These are phyloP conservation scores for Philopedon plagiatum DNA, from an alignment of 2,888 invertebrate species.

Conservation along the genomic window DNA sequence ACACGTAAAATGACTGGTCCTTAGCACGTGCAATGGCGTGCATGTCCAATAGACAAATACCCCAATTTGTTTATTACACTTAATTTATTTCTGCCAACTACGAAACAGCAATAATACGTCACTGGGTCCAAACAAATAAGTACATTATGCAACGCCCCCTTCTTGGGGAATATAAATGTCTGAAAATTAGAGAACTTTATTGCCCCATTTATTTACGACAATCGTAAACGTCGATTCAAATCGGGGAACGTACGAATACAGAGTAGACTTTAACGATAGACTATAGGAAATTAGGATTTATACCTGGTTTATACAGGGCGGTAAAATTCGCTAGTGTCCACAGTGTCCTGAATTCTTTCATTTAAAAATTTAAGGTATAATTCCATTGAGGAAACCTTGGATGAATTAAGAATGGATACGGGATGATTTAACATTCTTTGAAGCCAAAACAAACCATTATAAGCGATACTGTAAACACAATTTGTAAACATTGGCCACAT, in stretches of 20 bases:
- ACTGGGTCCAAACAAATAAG: not conserved
- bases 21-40: no score
- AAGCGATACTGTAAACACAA: no score
- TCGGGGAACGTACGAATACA: not conserved
- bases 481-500: no score
- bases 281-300: not conserved
- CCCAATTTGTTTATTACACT: not conserved
- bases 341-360: no score
- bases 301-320: not conserved
- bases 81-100: not conserved
- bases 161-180: constrained; percentile 8
- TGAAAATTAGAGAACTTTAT: constrained; percentile 9
- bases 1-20: no score
- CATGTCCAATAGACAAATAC: no score
- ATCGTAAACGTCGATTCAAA: not conserved
- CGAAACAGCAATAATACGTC: not conserved
- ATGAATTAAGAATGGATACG: no score
- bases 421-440: no score
- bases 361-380: no score
- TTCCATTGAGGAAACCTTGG: no score
- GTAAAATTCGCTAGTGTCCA: no score
- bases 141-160: not conserved
- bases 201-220: constrained; percentile 13
- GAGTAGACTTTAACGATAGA: not conserved
- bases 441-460: no score